Evolutionary conservation across 2,113 vertebrate genomes (phyloP).

Genomic region (Struthio camelus): DNA sequence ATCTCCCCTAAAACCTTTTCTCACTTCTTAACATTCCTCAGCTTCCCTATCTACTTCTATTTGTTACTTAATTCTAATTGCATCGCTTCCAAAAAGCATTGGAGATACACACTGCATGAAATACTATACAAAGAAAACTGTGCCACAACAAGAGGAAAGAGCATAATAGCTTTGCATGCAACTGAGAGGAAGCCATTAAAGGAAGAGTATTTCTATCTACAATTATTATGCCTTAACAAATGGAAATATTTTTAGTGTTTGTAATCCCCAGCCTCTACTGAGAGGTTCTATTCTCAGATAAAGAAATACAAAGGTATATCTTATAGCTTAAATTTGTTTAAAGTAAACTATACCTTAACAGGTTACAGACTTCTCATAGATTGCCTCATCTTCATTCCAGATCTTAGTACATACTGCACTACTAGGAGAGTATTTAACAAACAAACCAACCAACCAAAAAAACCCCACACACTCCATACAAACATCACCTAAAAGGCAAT

Average conservation of each 20-base stretch:
- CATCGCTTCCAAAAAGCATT: not conserved
- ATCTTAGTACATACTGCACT: not conserved
- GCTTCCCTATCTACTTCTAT: not conserved
- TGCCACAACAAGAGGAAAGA: not conserved
- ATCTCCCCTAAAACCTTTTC: not conserved
- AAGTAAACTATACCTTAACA: not conserved
- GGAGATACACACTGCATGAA: not conserved
- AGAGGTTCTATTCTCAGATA: not conserved
- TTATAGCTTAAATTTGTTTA: not conserved
- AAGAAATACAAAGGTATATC: not conserved
- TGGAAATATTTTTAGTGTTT: not conserved
- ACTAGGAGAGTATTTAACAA: too few species aligned
- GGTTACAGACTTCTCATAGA: not conserved
- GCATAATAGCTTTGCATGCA: not conserved
- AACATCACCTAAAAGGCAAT: not conserved
- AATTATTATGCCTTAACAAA: not conserved
- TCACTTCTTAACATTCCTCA: not conserved
- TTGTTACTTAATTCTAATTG: not conserved
- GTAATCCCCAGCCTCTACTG: not conserved
- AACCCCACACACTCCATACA: not conserved
- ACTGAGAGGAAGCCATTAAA: not conserved
- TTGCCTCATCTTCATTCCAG: not conserved
- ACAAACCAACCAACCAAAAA: not conserved
- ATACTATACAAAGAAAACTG: not conserved
- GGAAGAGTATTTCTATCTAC: not conserved